Evolutionary conservation across 2,113 vertebrate genomes (phyloP), one percentile per base, ranked within the genome.

Genomic region (Proteles cristata): DNA sequence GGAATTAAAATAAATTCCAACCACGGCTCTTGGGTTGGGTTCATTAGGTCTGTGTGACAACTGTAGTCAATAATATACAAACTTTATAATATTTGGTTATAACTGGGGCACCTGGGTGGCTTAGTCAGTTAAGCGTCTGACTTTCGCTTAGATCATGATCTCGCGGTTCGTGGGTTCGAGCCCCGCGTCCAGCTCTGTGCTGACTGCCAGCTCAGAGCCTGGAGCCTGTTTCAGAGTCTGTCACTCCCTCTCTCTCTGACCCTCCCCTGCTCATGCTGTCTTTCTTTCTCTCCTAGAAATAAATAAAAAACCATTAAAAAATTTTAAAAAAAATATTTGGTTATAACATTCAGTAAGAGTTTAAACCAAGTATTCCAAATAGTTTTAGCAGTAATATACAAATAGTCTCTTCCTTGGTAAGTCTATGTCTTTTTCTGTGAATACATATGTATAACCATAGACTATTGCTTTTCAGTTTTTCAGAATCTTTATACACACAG

Each of bases 381-480:
- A 68, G 35, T 66, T 33, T 93, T 39, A 74, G n/a, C 15, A 26
- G 74, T 63, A 50, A 33, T 55, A 16, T 61, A 93, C 39, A 83
- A 94, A 66, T 23, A 12, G 19, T 21, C 55, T 88, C 33, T 94
- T 87, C 63, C 17, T 93, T 80, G 35, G 0, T 16, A 3, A 80
- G 4, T 71, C 17, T 93, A 31, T 77, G 14, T 85, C 73, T 90
- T 95, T 95, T 85, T 87, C 73, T 96, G 45, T 88, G 55, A 50
- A 45, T 16, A 33, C 5, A 7, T 69, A 7, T 82, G 4, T 35
- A 33, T 74, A 48, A 28, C 19, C 15, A 25, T 50, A 53, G 25
- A 4, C 31, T 53, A 53, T 43, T 76, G 61, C 23, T 43, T 5
- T 83, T 83, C 80, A 61, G 31, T 90, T 68, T 53, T 86, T 88